Evolutionary conservation across 2,888 invertebrate genomes (phyloP).

Genomic region (Megaustenia siamemsis): DNA sequence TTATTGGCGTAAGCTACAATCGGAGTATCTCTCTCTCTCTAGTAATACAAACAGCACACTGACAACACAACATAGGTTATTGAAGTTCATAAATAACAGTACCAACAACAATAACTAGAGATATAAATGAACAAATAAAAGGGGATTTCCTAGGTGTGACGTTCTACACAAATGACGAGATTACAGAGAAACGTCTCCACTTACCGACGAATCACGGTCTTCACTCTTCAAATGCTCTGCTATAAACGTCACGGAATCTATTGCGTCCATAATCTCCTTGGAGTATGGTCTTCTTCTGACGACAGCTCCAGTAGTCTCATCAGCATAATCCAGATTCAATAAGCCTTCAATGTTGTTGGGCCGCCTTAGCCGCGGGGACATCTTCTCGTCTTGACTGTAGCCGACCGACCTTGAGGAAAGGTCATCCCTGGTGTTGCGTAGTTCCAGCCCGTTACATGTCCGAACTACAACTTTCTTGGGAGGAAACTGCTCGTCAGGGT

Average conservation of each 20-base stretch:
- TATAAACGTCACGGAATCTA: conserved; percentile 96
- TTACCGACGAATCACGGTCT: conserved; percentile 82
- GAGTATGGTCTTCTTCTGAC: conserved; percentile 59
- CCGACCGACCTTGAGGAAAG: conserved; percentile 42
- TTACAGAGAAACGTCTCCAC: conserved; percentile 27
- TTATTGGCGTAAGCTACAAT: too few species aligned
- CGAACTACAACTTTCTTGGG: conserved; percentile 68
- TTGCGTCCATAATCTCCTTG: conserved; percentile 92
- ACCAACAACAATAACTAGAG: not conserved
- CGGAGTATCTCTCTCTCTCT: not conserved
- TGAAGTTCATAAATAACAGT: not conserved
- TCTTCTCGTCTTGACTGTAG: conserved; percentile 46
- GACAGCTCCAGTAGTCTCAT: conserved; percentile 32
- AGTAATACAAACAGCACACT: not conserved
- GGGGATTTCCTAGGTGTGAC: not conserved
- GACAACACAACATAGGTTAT: not conserved
- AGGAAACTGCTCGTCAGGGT: conserved; percentile 58
- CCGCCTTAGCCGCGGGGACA: conserved; percentile 31
- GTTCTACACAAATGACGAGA: not conserved
- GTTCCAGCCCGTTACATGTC: conserved; percentile 78
- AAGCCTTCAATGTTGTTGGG: conserved; percentile 40
- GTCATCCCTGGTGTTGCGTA: conserved; percentile 62
- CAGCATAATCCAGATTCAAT: conserved; percentile 35
- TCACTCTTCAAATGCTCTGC: conserved; percentile 98
- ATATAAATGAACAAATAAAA: not conserved